Base-by-base conservation (phyloP, 2,888 invertebrate species). In the Charanyca ferruginea region DNA sequence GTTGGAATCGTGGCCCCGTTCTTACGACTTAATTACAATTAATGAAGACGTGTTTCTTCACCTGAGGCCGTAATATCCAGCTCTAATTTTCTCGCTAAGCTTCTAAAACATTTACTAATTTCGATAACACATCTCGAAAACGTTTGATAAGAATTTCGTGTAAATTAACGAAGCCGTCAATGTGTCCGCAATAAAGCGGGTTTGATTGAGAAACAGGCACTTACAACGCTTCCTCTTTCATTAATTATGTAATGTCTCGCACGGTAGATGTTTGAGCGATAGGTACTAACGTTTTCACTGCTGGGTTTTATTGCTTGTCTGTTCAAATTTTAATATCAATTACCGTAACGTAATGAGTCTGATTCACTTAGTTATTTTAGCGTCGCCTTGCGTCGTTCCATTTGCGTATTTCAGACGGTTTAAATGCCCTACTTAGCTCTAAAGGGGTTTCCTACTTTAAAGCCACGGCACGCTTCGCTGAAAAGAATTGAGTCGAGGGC, bases 401-500 rank as follows among this genome's bases (percentile, higher is more conserved):
- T 55, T 69, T 73, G 48, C 32, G 53, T 51, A 45, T 55, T 73
- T 16, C 23, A 57, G 51, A 55, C 45, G 23, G 49, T 51, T 49
- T 13, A 68, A 72, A 55, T 55, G 54, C 35, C 54, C 61, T 61
- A 60, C 41, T 75, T 54, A 54, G 38, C 13, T 69, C 45, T 55
- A 54, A 75, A 75, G 61, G 44, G 49, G 25, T 68, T 68, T 72
- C 69, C 51, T 59, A 59, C 38, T 45, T 67, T 67, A 35, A 59
- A 54, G 53, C 68, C 32, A 53, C 48, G 11, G 18, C 53, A 54
- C 28, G 45, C 41, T 42, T 75, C 16, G n/a, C 45, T 55, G 49
- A 68, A 72, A 60, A 72, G 11, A 68, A 68, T 67, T 16, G 23
- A 74, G 38, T 49, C 53, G 45, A 38, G 44, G 11, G 38, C 44